Evolutionary conservation across 1,140 invertebrate species (phyloP), one percentile per base, ranked within the genome.

Genomic region (Vollenhovia emeryi): DNA sequence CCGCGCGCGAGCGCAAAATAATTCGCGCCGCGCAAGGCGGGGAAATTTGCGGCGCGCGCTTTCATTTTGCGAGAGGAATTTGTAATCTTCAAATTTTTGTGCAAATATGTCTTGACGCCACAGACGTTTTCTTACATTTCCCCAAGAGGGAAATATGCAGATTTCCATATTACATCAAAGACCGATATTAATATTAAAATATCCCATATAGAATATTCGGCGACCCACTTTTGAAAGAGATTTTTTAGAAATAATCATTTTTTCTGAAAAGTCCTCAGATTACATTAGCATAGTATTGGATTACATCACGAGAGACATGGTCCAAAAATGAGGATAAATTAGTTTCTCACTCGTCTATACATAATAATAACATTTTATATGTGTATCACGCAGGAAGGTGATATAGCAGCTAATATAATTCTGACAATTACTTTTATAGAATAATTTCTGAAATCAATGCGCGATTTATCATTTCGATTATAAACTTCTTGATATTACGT

Each of bases 31-130:
- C 64, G 27, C 50, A 50, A 73, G 66, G 57, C 30, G 36, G 50
- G n/a, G 52, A 82, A 82, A 82, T 82, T 71, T 59, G 78, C 18
- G 50, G 78, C 66, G 66, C 33, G 24, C 66, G 18, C 24, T 73
- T 82, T 48, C 66, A 57, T 82, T 82, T 73, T 66, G 52, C 50
- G 66, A 71, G 18, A 73, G 36, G 66, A 82, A 82, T 82, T 82
- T 33, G 27, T 59, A 82, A 82, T 73, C 66, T 82, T 21, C 15
- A 45, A 45, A 82, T 82, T 82, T 82, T 71, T 82, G 21, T 36
- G 78, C 78, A 71, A 82, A 71, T 57, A 71, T 43, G 40, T 82
- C 50, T 73, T 43, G 13, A 43, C 66, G 36, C 36, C 24, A 43
- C 50, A 48, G 40, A 48, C 43, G n/a, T 40, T 69, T 52, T 43